These are phyloP conservation scores for Acanthis flammea DNA, from an alignment of 2,797 vertebrate species.

Conservation along the genomic window DNA sequence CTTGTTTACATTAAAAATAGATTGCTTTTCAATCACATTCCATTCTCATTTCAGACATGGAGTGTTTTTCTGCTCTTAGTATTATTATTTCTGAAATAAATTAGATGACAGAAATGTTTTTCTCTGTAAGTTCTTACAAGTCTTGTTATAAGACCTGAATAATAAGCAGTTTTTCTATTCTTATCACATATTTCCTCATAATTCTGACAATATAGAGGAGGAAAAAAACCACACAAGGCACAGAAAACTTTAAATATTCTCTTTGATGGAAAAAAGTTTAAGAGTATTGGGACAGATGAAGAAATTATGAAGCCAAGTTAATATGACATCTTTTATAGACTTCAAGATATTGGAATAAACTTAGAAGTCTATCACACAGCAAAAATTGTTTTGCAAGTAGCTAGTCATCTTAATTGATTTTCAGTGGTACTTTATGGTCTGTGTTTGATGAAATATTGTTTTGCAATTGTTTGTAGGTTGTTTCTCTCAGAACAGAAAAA, in stretches of 20 bases:
- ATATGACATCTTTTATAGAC: not conserved
- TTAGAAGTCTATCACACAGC: not conserved
- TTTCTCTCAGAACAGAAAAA: not conserved
- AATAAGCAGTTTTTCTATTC: not conserved
- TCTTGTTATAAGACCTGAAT: not conserved
- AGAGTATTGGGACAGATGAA: not conserved
- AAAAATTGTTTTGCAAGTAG: constrained; percentile 2
- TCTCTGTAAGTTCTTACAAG: not conserved
- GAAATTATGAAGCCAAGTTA: not conserved
- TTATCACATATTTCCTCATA: not conserved
- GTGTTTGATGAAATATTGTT: not conserved
- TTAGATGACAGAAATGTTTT: not conserved
- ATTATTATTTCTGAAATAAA: constrained; percentile 6
- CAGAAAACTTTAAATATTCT: constrained; percentile 9
- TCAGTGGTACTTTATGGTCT: not conserved
- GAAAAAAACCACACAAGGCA: not conserved
- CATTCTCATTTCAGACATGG: not conserved
- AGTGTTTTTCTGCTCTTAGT: not conserved
- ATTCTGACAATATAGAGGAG: not conserved
- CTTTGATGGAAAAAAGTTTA: not conserved
- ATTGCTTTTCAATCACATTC: not conserved
- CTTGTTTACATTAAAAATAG: not conserved
- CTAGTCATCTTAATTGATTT: constrained; percentile 1
- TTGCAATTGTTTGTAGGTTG: not conserved
- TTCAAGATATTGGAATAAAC: not conserved